Evolutionary conservation across 2,113 vertebrate genomes (phyloP), one percentile per base, ranked within the genome.

Genomic region (Echinops telfairi): DNA sequence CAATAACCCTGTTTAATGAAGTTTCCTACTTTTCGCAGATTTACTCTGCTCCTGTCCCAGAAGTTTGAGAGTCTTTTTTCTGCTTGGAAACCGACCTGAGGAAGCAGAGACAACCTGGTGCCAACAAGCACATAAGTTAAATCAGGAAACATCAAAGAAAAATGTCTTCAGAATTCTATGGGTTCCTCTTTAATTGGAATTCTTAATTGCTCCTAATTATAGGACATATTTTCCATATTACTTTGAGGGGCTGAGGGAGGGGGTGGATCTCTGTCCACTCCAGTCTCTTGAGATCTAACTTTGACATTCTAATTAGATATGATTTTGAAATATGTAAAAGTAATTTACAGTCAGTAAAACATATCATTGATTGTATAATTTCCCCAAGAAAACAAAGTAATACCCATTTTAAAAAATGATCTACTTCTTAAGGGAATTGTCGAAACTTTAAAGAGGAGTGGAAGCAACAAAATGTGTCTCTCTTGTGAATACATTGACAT

Each of bases 1-100:
- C 95, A 97, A 98, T 97, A 98, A 97, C 92, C 96, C 96, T 96
- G 97, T 93, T 93, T 93, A 97, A 98, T 97, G 94, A 97, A 97
- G 84, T 97, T 98, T 89, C 70, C 60, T 93, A 57, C 57, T 97
- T 97, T 96, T 85, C 88, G 80, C 23, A 90, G 92, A 94, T 94
- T 97, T 73, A 79, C 88, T 96, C 93, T 96, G 87, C 84, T 78
- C 95, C 96, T 91, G 96, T 96, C 40, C 57, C 78, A 53, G 22
- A 93, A 86, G 97, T 97, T 81, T 78, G 66, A 93, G 43, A 92
- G 47, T 0, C n/a, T 60, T 76, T 60, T 76, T 83, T 88, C 4
- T 17, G n/a, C 53, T n/a, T 71, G 43, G 91, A 92, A 91, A 86
- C 25, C 71, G 76, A 33, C 73, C 31, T 8, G 94, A 77, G 27